Evolutionary conservation across 1,140 invertebrate species (phyloP), one percentile per base, ranked within the genome.

Genomic region (Acyrthosiphon pisum): DNA sequence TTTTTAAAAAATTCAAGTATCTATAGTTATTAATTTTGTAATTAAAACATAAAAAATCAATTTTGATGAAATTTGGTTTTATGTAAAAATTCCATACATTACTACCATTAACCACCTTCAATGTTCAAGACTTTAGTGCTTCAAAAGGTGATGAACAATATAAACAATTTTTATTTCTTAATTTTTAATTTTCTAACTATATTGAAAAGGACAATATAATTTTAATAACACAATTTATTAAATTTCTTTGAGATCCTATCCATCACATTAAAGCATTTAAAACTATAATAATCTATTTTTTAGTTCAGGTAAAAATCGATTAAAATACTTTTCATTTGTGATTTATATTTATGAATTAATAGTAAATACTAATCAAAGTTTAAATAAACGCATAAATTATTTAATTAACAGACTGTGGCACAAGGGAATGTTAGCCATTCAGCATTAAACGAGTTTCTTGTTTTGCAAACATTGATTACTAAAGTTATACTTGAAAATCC

Each of bases 281-380:
- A 84, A 14, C 23, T 84, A 37, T 84, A 26, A 50, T 50, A 56
- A 56, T 89, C 41, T 8, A 56, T 89, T 56, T 23, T 56, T 8
- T 3, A 7, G 22, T n/a, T 8, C 14, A 68, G 56, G 89, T 90
- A 30, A 68, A 50, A 90, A 68, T 68, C 68, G 60, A 68, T 90
- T 37, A 30, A 41, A 90, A 90, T 90, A 90, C 37, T 90, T 60
- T 68, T 68, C 37, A 90, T 44, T 14, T 2, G 56, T 90, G 37
- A 90, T 90, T 90, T 90, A 90, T 90, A 68, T 7, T 90, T 90
- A 90, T 90, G 89, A 90, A 90, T 53, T 22, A 53, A 53, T 53
- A 53, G 50, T 90, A 90, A 90, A 90, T 90, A 90, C 89, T 90
- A 90, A 90, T 90, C 89, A 90, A 90, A 90, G 56, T 90, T 90